phyloP scores from a whole-genome alignment of 2,113 vertebrate species.

The Paramormyrops kingsleyae region DNA sequence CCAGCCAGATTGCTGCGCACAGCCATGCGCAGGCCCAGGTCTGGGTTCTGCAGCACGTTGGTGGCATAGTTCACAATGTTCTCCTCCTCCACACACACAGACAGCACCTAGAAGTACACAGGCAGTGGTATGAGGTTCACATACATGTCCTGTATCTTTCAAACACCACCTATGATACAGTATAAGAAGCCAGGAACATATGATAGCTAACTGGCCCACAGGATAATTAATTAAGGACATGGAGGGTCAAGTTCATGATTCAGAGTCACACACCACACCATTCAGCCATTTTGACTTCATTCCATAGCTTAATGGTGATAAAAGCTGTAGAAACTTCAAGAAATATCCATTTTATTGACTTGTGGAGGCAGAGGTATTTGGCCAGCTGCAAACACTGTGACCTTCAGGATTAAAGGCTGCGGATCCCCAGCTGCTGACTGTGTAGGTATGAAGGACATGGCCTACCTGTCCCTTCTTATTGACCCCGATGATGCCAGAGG shows the following conservation, averaged over 20 bases:
- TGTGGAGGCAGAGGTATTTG: not conserved
- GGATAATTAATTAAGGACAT: not conserved
- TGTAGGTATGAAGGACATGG: not conserved
- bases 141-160: not conserved
- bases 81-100: constrained; percentile 88
- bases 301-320: not conserved
- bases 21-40: constrained; percentile 81
- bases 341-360: not conserved
- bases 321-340: not conserved
- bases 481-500: constrained; percentile 86
- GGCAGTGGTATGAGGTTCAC: not conserved
- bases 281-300: not conserved
- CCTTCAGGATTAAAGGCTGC: not conserved
- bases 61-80: constrained; percentile 87
- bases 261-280: not conserved
- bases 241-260: not conserved
- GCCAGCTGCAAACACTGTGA: not conserved
- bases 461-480: constrained; percentile 91
- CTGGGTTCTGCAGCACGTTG: constrained; percentile 83
- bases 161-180: not conserved
- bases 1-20: constrained; percentile 79
- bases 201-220: not conserved
- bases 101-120: constrained; percentile 67
- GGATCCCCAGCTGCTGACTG: not conserved
- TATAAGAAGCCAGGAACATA: not conserved